phyloP scores from a whole-genome alignment of 2,888 invertebrate genomes.

The Lycocerus yunnanus region DNA sequence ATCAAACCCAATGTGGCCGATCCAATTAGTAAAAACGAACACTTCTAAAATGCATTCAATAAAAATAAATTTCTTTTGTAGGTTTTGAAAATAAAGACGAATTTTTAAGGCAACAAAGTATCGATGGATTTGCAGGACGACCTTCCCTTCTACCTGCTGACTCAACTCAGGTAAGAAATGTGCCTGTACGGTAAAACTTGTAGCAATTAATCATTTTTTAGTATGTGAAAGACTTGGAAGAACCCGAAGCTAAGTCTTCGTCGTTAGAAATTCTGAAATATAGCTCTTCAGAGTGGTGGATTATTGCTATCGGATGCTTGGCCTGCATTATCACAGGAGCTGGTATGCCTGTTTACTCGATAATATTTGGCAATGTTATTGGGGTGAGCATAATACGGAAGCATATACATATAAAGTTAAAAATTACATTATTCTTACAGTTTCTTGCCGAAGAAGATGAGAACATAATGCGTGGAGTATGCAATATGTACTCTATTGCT shows the following conservation, averaged over 20 bases:
- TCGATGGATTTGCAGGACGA: background rate
- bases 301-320: constrained; percentile 64
- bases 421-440: constrained; percentile 41
- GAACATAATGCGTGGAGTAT: constrained; percentile 61
- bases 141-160: background rate
- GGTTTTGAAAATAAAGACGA: background rate
- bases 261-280: constrained; percentile 55
- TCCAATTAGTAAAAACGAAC: background rate
- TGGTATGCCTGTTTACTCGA: constrained; percentile 74
- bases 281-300: constrained; percentile 71
- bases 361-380: constrained; percentile 74
- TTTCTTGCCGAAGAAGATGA: constrained; percentile 58
- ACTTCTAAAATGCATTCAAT: background rate
- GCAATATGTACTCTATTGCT: constrained; percentile 58
- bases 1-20: background rate
- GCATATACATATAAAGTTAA: background rate
- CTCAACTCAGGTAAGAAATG: background rate
- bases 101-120: constrained; percentile 1
- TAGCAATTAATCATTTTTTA: background rate
- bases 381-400: constrained; percentile 57
- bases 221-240: background rate
- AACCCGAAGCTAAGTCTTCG: constrained; percentile 28
- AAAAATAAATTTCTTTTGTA: background rate
- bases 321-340: constrained; percentile 69
- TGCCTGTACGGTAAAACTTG: background rate